Base-by-base conservation (phyloP, 2,797 vertebrate species). In the Dipus sagitta region DNA sequence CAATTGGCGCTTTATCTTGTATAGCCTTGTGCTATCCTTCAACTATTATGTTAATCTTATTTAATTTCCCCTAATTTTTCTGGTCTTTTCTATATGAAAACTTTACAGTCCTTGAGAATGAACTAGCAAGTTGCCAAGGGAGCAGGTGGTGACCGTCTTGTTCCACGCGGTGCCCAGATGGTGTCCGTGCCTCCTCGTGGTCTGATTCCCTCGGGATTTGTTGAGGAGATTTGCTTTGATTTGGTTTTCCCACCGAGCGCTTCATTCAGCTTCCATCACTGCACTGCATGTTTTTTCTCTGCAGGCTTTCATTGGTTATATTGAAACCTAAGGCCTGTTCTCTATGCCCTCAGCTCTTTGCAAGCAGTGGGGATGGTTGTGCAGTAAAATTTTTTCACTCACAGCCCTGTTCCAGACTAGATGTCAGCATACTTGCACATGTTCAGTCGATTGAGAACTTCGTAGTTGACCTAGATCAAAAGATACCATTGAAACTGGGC, bases 151-250 rank as follows among this genome's bases (percentile, higher is more conserved):
- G 72, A 77, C 74, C 23, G 86, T 91, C 94, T 96, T 87, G 88
- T 93, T 90, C 86, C 62, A 54, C 52, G 21, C 1, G 7, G 77
- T 75, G 86, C 90, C 90, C 96, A 96, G 96, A 94, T 97, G 96
- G 93, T 94, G 95, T 80, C 81, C 20, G 30, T 28, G 87, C 90
- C 80, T 84, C 86, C 95, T 95, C 52, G 10, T 86, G 92, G 74
- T 74, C 87, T 86, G 75, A 30, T 75, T 83, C 94, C 60, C 0
- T 88, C 64, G 94, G 90, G 94, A 96, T 93, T 96, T 96, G 93
- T 93, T 96, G 95, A 94, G 95, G 93, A 97, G 96, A 94, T 92
- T 96, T 54, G 38, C 38, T 38, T 93, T 96, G 95, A 88, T 96
- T 97, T 95, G 92, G 67, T 90, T 94, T 94, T 97, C 90, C 96